Percentiles rank a stretch among this genome's conserved stretches.
Conservation (phyloP, 2,113 vertebrate genomes). For the Corynorhinus townsendii region DNA sequence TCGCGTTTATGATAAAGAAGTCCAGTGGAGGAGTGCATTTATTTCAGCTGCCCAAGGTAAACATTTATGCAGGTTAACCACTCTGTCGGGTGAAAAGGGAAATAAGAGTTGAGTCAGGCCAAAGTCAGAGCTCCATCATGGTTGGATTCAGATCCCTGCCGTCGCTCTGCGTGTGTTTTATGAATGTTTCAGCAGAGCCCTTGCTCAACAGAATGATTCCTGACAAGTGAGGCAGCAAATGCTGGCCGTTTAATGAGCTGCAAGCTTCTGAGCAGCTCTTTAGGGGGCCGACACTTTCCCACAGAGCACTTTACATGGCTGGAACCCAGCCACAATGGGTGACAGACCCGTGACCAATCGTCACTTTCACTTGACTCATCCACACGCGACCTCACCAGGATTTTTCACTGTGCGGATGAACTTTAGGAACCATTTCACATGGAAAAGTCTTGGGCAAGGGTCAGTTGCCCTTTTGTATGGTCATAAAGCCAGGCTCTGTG, state of each 20-base stretch:
- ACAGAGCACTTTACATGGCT: constrained; percentile 85
- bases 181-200: constrained; percentile 79
- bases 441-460: constrained; percentile 86
- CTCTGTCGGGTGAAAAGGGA: constrained; percentile 26
- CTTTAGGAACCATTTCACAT: constrained; percentile 85
- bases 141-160: constrained; percentile 33
- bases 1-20: not conserved
- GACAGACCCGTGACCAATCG: constrained; percentile 93
- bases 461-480: constrained; percentile 87
- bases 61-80: not conserved
- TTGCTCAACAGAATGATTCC: constrained; percentile 82
- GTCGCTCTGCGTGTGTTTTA: constrained; percentile 65
- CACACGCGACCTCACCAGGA: constrained; percentile 96
- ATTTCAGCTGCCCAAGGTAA: constrained; percentile 22
- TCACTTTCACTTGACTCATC: constrained; percentile 93
- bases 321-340: constrained; percentile 86
- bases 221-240: constrained; percentile 89
- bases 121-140: not conserved
- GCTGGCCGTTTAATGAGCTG: constrained; percentile 87
- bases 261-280: constrained; percentile 85
- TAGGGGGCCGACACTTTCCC: constrained; percentile 88
- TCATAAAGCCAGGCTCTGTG: constrained; percentile 85
- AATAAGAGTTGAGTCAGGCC: not conserved
- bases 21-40: not conserved
- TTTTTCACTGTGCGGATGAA: constrained; percentile 97